phyloP scores from a whole-genome alignment of 2,888 invertebrate genomes.

The Parnassius apollo region DNA sequence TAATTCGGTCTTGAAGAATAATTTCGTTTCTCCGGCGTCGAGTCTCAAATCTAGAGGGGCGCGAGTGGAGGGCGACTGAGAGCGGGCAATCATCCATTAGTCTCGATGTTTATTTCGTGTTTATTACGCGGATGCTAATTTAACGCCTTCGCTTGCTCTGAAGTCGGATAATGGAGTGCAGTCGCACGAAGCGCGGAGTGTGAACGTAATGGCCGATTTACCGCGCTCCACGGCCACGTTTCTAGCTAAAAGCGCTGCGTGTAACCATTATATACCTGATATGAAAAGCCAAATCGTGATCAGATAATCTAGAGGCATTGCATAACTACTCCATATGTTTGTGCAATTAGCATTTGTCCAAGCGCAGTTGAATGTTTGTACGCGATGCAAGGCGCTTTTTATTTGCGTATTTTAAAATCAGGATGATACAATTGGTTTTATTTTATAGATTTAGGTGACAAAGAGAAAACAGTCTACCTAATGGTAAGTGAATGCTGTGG shows the following conservation, averaged over 20 bases:
- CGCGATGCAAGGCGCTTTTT: too few relatives aligned
- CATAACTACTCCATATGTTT: background rate
- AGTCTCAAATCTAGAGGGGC: conserved; percentile 29
- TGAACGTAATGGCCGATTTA: conserved; percentile 40
- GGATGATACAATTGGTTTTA: too few relatives aligned
- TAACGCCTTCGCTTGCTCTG: conserved; percentile 49
- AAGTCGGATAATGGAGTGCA: conserved; percentile 50
- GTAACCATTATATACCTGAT: conserved; percentile 30
- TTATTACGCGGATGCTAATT: conserved; percentile 66
- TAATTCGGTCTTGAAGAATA: conserved; percentile 47
- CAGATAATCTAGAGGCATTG: conserved; percentile 11
- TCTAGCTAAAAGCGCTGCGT: conserved; percentile 40
- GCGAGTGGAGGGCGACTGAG: conserved; percentile 31
- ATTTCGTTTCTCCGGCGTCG: conserved; percentile 42
- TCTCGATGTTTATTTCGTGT: conserved; percentile 73
- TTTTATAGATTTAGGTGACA: too few relatives aligned
- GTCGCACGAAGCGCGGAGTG: conserved; percentile 40
- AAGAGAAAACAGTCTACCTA: too few relatives aligned
- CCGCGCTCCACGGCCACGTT: conserved; percentile 40
- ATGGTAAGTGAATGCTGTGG: too few relatives aligned
- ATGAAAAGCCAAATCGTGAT: conserved; percentile 4
- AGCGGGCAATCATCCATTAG: conserved; percentile 67
- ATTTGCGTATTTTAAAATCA: too few relatives aligned
- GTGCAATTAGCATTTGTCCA: conserved; percentile 11
- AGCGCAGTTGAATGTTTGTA: too few relatives aligned